phyloP scores from a whole-genome alignment of 2,888 invertebrate species.

The Tridacna crocea region DNA sequence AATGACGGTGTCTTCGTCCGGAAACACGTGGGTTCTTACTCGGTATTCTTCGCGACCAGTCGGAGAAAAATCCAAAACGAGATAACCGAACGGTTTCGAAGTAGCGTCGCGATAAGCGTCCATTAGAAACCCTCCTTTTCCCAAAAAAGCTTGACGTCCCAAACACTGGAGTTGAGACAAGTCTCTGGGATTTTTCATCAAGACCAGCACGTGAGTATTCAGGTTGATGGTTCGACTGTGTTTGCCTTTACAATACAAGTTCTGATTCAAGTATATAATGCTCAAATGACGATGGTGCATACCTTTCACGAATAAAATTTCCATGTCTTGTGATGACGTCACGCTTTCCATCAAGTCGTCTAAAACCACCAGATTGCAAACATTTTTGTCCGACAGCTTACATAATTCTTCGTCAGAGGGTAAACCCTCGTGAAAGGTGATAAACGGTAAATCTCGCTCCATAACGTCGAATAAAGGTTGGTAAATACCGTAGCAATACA shows the following conservation, averaged over 20 bases:
- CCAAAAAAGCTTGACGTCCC: conserved; percentile 48
- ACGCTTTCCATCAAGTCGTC: conserved; percentile 47
- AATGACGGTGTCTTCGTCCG: conserved; percentile 44
- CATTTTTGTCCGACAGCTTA: conserved; percentile 21
- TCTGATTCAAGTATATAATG: conserved; percentile 47
- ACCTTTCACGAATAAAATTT: conserved; percentile 45
- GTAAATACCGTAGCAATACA: conserved; percentile 58
- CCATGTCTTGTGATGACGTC: conserved; percentile 53
- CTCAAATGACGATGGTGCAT: conserved; percentile 48
- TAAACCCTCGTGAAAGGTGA: conserved; percentile 49
- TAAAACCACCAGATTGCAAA: conserved; percentile 37
- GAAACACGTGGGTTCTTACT: conserved; percentile 41
- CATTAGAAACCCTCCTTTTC: conserved; percentile 34
- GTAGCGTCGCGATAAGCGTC: conserved; percentile 54
- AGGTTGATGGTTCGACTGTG: conserved; percentile 46
- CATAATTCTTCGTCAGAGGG: conserved; percentile 36
- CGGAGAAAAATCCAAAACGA: conserved; percentile 49
- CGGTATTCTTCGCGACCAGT: conserved; percentile 38
- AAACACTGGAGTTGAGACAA: conserved; percentile 50
- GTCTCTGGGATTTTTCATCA: conserved; percentile 52
- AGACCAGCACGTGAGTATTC: conserved; percentile 43
- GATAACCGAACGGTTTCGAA: conserved; percentile 46
- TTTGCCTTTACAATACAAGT: conserved; percentile 46
- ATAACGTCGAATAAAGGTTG: conserved; percentile 51
- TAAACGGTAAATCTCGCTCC: conserved; percentile 40